Percentiles rank a stretch among this genome's conserved stretches.
Conservation (phyloP, 2,888 invertebrate species). For the Julus scandinavius region DNA sequence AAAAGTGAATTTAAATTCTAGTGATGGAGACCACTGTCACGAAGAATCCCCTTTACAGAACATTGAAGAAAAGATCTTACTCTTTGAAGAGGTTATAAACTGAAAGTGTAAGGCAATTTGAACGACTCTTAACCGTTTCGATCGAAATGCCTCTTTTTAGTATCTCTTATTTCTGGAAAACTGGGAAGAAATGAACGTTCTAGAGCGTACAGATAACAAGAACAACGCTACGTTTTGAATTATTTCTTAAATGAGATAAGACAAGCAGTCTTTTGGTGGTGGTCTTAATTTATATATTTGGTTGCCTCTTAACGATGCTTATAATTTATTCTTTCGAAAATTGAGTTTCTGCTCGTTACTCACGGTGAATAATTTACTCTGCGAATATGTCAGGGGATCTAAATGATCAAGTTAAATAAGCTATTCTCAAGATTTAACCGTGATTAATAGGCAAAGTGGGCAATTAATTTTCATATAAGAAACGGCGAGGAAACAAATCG, state of each 20-base stretch:
- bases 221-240: neutral
- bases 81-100: neutral
- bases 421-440: slow-evolving; percentile 23
- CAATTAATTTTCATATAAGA: slow-evolving; percentile 19
- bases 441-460: slow-evolving; percentile 29
- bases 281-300: slow-evolving; percentile 39
- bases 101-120: neutral
- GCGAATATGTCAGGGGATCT: slow-evolving; percentile 29
- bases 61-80: too few species aligned
- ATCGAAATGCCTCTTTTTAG: neutral
- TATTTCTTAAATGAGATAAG: slow-evolving; percentile 18
- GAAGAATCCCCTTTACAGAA: too few species aligned
- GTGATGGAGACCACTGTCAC: neutral
- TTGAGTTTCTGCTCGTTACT: slow-evolving; percentile 30
- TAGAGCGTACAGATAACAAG: neutral
- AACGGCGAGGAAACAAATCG: slow-evolving; percentile 17
- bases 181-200: neutral
- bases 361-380: slow-evolving; percentile 16
- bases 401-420: slow-evolving; percentile 29
- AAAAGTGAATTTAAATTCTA: neutral
- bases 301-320: slow-evolving; percentile 35
- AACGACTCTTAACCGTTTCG: neutral
- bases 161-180: slow-evolving; percentile 9
- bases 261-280: slow-evolving; percentile 1
- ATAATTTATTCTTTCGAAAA: slow-evolving; percentile 35